Evolutionary conservation across 2,888 invertebrate species (phyloP).

Genomic region (Lycaena phlaeas): DNA sequence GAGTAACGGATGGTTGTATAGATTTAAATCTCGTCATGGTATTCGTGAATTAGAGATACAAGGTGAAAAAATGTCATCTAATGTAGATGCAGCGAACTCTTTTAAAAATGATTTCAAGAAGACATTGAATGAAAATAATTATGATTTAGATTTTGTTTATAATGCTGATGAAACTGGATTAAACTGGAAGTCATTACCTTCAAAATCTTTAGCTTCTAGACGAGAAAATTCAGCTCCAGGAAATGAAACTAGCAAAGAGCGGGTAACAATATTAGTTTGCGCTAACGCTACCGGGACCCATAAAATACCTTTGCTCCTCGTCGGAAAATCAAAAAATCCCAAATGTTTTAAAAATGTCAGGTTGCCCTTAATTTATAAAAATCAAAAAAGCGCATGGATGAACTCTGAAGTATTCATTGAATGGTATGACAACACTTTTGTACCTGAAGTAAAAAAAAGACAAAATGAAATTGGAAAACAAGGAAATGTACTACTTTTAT

Average conservation of each 20-base stretch:
- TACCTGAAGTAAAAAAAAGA: constrained; percentile 20
- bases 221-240: constrained; percentile 15
- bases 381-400: constrained; percentile 17
- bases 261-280: constrained; percentile 21
- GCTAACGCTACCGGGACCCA: constrained; percentile 20
- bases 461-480: constrained; percentile 16
- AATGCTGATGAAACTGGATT: no score
- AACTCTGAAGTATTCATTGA: constrained; percentile 27
- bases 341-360: constrained; percentile 14
- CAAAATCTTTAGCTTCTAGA: constrained; percentile 17
- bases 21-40: constrained; percentile 25
- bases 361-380: constrained; percentile 13
- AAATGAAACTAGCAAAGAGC: constrained; percentile 16
- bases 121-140: no score
- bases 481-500: constrained; percentile 18
- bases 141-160: no score
- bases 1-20: constrained; percentile 23
- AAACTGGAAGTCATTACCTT: no score
- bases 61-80: no score
- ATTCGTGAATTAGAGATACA: no score
- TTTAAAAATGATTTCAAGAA: no score
- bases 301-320: constrained; percentile 17
- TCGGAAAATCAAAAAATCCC: constrained; percentile 16
- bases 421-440: constrained; percentile 25
- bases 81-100: no score